A percentile compares a stretch with the other conserved stretches of the same genome.
Conservation (phyloP, 1,140 invertebrate species). For the Drosophila truncata region DNA sequence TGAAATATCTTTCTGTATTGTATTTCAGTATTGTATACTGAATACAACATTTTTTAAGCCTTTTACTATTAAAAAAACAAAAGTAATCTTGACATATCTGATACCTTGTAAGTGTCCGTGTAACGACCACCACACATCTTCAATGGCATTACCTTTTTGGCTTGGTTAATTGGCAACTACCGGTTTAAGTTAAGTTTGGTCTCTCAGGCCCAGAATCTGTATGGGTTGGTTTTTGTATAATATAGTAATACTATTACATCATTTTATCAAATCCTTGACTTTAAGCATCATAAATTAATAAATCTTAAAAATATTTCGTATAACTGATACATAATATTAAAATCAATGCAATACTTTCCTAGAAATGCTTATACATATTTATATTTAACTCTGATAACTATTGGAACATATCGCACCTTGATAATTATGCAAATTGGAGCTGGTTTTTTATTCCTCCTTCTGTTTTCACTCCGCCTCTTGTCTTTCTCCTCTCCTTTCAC, state of each 20-base stretch:
- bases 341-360: too few species aligned
- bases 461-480: constrained; percentile 11
- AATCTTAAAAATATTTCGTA: not conserved
- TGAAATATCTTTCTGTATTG: too few species aligned
- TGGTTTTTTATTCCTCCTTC: constrained; percentile 6
- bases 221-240: not conserved
- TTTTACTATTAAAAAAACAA: not conserved
- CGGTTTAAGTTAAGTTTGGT: constrained; percentile 63
- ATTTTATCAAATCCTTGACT: not conserved
- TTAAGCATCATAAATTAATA: not conserved
- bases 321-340: not conserved
- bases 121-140: constrained; percentile 40
- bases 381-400: constrained; percentile 12
- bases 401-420: constrained; percentile 61
- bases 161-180: constrained; percentile 71
- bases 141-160: constrained; percentile 40
- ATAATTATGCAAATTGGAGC: constrained; percentile 62
- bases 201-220: constrained; percentile 31
- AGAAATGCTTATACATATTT: constrained; percentile 1
- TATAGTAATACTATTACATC: not conserved
- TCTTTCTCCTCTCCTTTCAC: constrained; percentile 6
- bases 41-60: not conserved
- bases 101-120: constrained; percentile 28
- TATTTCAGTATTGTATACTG: too few species aligned
- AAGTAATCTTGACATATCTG: not conserved